A percentile compares a stretch with the other conserved stretches of the same genome.
Conservation (phyloP, 2,113 vertebrate genomes). For the Atractosteus spatula region DNA sequence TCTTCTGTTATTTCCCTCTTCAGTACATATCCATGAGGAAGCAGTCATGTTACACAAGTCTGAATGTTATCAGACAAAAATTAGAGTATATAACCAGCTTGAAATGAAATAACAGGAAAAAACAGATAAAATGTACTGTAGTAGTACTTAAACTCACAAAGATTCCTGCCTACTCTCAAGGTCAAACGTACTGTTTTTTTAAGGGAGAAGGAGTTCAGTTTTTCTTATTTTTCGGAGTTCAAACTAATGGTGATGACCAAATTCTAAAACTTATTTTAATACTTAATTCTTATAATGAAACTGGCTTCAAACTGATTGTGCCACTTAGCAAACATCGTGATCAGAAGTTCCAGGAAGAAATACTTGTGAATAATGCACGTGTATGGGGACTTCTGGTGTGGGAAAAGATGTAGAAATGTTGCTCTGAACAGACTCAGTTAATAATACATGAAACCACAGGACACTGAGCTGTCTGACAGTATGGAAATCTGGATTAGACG, state of each 20-base stretch:
- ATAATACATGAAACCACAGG: neutral
- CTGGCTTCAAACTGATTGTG: slow-evolving; percentile 3
- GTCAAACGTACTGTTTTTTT: slow-evolving; percentile 1
- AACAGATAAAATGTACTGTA: too few species aligned
- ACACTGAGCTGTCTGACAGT: neutral
- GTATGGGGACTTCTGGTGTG: neutral
- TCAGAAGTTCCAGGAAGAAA: neutral
- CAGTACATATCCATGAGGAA: too few species aligned
- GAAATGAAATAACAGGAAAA: too few species aligned
- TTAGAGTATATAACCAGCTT: too few species aligned
- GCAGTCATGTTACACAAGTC: too few species aligned
- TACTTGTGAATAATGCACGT: too few species aligned
- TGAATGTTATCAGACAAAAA: too few species aligned
- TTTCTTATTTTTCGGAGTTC: neutral
- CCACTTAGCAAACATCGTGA: slow-evolving; percentile 20
- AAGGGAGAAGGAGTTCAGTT: neutral
- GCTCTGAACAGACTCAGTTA: slow-evolving; percentile 11
- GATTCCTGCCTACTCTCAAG: neutral
- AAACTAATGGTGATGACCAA: neutral
- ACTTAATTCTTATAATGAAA: too few species aligned
- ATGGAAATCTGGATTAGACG: neutral
- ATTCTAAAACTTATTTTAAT: too few species aligned
- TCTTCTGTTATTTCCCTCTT: too few species aligned
- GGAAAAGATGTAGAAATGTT: neutral
- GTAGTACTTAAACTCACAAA: too few species aligned